Evolutionary conservation across 2,888 invertebrate species (phyloP), one percentile per base, ranked within the genome.

Genomic region (Noctua comes): DNA sequence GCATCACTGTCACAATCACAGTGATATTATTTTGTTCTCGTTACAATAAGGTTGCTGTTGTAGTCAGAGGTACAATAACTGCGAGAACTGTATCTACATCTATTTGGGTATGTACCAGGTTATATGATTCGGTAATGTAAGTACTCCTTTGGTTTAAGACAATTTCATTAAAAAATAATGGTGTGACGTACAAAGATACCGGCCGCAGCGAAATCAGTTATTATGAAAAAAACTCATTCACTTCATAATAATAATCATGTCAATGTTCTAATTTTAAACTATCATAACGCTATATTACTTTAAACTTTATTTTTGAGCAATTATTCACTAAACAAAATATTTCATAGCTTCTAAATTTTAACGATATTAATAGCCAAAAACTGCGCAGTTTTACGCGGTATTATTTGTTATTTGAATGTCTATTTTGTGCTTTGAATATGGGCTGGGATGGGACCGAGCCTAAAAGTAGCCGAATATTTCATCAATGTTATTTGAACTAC

Each of bases 401-500:
- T 73, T 85, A 84, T 88, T 88, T 84, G 85, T 79, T 81, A 88
- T 86, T 83, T 90, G 88, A 88, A 93, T 93, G 89, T 92, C 93
- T 93, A 90, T 90, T 90, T 92, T 80, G 70, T 84, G 88, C 91
- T 91, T 89, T 89, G 88, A 91, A 80, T 75, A 97, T 97, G 96
- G 96, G 96, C 78, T 96, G 96, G 76, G 97, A 96, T 91, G 95
- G 95, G 76, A 89, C 91, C 51, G 96, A 96, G 68, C 85, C 93
- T 64, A 96, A 95, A 84, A 94, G 93, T 82, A 96, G 97, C 88
- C 93, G 96, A 69, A 96, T 96, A 82, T 97, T 97, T 90, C 95
- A 96, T 69, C 97, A 97, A 90, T 96, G 97, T 83, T 97, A 97
- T 87, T 89, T 96, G 82, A 96, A 96, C 92, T 97, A 96, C 90